Base-by-base conservation (phyloP, 2,888 invertebrate genomes). In the Peribatodes rhomboidaria region DNA sequence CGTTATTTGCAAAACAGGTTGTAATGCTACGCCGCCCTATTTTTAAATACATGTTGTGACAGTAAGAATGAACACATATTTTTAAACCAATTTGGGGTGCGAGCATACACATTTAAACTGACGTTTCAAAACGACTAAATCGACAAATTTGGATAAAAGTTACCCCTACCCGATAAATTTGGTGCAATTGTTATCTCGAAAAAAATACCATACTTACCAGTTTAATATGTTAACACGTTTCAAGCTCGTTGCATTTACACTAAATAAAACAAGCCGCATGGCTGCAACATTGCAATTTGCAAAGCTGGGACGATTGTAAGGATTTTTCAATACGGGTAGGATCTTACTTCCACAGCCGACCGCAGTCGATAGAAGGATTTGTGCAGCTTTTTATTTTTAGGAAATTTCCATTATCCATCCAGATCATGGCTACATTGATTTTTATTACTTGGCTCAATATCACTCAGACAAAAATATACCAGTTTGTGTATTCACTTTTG, bases 221-320 rank as follows among this genome's bases (percentile, higher is more conserved):
- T 4, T 4, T 4, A 27, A 4, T 27, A 27, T 6, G 27, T 27
- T 27, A 4, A 6, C 27, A 41, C 14, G 3, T 18, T 18, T 9
- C 18, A 39, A 59, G 44, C 11, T 59, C 47, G 11, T 27, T 2
- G 39, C 35, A 53, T 10, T 33, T 18, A 46, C 22, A 54, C 47
- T 14, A 53, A 64, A 64, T 49, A 35, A 58, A 56, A 16, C 18
- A 59, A 54, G 47, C 22, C 46, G 41, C n/a, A 42, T 59, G 84
- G 83, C 83, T 81, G 78, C 83, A 84, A 83, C 75, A 83, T 82
- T 83, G 83, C 84, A 84, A 84, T 85, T 83, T 80, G 79, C 85
- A 89, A 89, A 90, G 89, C 87, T 80, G 72, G 81, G 85, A 79
- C 86, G 86, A 87, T 89, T 86, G 87, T 89, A 77, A 81, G 90